Conservation (phyloP, 1,140 invertebrate genomes). For the Tribolium madens region DNA sequence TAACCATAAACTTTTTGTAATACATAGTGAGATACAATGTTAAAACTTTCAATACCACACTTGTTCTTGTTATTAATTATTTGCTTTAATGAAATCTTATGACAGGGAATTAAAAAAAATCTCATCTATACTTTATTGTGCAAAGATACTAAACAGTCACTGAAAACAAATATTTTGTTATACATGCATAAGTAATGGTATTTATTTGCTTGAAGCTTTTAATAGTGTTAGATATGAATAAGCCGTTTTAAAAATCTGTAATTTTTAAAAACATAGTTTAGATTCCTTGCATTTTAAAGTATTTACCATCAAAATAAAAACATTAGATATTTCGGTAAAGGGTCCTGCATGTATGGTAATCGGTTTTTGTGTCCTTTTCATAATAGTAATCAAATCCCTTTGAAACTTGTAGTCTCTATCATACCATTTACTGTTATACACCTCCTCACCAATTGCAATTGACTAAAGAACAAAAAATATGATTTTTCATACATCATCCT, state of each 20-base stretch:
- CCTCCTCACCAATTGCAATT: conserved; percentile 6
- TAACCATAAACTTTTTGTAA: too few species aligned
- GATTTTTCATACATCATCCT: not conserved
- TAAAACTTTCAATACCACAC: too few species aligned
- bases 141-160: too few species aligned
- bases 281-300: not conserved
- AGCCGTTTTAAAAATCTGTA: conserved; percentile 15
- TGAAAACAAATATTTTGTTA: not conserved
- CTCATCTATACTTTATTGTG: not conserved
- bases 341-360: conserved; percentile 17
- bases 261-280: not conserved
- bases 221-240: conserved; percentile 4
- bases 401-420: conserved; percentile 29
- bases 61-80: too few species aligned
- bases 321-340: conserved; percentile 15
- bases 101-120: not conserved
- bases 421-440: conserved; percentile 21
- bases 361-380: conserved; percentile 2
- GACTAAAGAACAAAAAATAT: not conserved
- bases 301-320: conserved; percentile 16
- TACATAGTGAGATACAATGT: too few species aligned
- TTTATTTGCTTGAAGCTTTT: not conserved
- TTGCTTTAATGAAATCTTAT: too few species aligned
- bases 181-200: not conserved
- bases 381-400: not conserved